A percentile compares a stretch with the other conserved stretches of the same genome.
phyloP scores from a whole-genome alignment of 2,888 invertebrate species.

The Hyposoter didymator region DNA sequence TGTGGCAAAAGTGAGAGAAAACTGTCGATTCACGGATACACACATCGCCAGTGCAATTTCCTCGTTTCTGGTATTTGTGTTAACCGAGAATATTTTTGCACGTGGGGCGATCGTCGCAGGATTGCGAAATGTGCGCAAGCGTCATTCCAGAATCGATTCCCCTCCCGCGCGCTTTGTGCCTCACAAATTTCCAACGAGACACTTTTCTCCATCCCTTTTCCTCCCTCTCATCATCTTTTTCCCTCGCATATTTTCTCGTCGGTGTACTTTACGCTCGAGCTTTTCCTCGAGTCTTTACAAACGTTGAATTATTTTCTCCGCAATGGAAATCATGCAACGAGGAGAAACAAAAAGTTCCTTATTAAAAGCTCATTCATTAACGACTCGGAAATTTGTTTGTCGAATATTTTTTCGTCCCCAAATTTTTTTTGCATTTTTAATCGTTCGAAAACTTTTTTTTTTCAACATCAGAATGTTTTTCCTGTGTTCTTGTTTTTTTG shows the following conservation, averaged over 20 bases:
- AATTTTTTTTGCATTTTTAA: not conserved
- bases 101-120: conserved; percentile 76
- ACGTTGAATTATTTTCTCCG: not conserved
- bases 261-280: not conserved
- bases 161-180: conserved; percentile 74
- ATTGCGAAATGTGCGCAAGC: conserved; percentile 78
- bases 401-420: not conserved
- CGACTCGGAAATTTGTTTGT: not conserved
- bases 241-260: not conserved
- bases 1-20: not conserved
- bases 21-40: conserved; percentile 28
- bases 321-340: not conserved
- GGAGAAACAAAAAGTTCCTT: not conserved
- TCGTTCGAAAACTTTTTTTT: not conserved
- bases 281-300: not conserved
- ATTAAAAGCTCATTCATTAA: not conserved
- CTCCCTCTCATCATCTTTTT: not conserved
- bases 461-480: not conserved
- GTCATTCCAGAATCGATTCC: conserved; percentile 81
- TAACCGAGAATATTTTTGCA: conserved; percentile 71
- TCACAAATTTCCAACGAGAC: conserved; percentile 21
- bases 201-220: not conserved
- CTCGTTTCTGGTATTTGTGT: conserved; percentile 29
- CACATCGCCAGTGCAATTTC: conserved; percentile 17
- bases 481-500: not conserved